Conservation (phyloP, 1,140 invertebrate species). For the Calliopsis andreniformis region DNA sequence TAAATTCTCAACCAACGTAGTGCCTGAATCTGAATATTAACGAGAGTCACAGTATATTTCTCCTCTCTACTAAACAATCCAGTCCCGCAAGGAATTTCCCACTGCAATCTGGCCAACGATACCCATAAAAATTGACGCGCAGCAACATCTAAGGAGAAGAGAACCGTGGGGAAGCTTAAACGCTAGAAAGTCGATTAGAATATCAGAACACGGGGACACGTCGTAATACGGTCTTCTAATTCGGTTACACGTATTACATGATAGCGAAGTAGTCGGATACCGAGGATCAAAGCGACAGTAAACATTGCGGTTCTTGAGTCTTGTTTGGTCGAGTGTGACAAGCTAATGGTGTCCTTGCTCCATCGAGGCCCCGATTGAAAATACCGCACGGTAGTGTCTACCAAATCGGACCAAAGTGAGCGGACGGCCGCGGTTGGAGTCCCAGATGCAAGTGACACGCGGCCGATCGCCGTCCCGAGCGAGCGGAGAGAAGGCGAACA, state of each 20-base stretch:
- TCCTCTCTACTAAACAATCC: too few species aligned
- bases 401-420: slow-evolving; percentile 65
- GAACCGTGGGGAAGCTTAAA: neutral
- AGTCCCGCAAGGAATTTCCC: too few species aligned
- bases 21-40: too few species aligned
- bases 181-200: slow-evolving; percentile 37
- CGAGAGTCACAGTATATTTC: too few species aligned
- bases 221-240: neutral
- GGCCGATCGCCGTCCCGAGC: slow-evolving; percentile 28
- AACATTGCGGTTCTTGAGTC: slow-evolving; percentile 45
- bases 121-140: too few species aligned
- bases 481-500: slow-evolving; percentile 47
- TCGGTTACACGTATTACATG: slow-evolving; percentile 22
- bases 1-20: too few species aligned
- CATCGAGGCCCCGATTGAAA: slow-evolving; percentile 60
- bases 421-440: slow-evolving; percentile 38
- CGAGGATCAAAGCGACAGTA: slow-evolving; percentile 51
- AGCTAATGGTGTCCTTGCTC: slow-evolving; percentile 62
- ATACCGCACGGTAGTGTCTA: slow-evolving; percentile 56
- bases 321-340: slow-evolving; percentile 59
- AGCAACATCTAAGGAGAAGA: too few species aligned
- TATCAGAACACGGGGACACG: slow-evolving; percentile 31
- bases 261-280: slow-evolving; percentile 30
- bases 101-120: too few species aligned
- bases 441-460: slow-evolving; percentile 64